Base-by-base conservation (phyloP, 2,113 vertebrate genomes). In the Tauraco erythrolophus region DNA sequence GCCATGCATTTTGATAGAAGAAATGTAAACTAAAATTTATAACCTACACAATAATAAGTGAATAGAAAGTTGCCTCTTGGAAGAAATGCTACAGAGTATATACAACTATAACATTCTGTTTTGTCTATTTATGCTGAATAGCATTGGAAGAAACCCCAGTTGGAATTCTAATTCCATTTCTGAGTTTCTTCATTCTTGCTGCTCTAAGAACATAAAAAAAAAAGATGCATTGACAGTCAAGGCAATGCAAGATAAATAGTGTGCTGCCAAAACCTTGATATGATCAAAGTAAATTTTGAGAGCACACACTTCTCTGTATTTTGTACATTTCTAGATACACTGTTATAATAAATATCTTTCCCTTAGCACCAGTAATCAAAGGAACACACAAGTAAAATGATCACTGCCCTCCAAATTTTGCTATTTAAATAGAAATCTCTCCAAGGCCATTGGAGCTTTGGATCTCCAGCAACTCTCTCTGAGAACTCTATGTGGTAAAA, bases 1-100 rank as follows among this genome's bases (percentile, higher is more conserved):
- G 83, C 94, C 97, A 86, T 97, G 91, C 95, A 94, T 96, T 98
- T 96, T 94, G 96, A 95, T 91, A 94, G 64, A 91, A 80, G 88
- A 82, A 97, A 94, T 84, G 60, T 81, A 92, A 86, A 74, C 88
- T 96, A 64, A 54, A 79, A 92, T 98, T 96, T 97, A 95, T 96
- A 90, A 89, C 85, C 65, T 41, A 85, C 76, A 84, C 48, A 90
- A 82, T 61, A 85, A 64, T 57, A 89, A 25, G 25, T 24, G 93
- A 92, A 60, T 37, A 57, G 45, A 76, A 79, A 83, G 66, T 83
- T 81, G 58, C 11, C n/a, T 31, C 23, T 74, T 51, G 83, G 65
- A 86, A 69, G 70, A 97, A 94, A 88, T 66, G 17, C 14, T 57
- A 33, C 6, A 21, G 57, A 84, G 69, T 91, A 46, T 70, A 89